These are phyloP conservation scores for Megathymus violae DNA, from an alignment of 1,140 invertebrate genomes.

Conservation along the genomic window DNA sequence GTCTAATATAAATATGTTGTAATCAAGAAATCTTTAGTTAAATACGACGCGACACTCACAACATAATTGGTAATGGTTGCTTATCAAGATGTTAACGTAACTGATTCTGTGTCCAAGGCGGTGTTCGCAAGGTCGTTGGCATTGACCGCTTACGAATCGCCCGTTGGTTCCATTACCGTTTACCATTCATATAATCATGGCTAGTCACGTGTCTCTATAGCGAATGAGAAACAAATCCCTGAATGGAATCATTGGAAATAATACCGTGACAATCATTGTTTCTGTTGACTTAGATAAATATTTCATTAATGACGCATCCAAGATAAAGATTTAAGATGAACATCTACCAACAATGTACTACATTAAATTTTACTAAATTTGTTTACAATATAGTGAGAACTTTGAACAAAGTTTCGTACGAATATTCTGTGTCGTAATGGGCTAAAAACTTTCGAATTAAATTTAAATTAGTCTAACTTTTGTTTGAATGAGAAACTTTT, in stretches of 20 bases:
- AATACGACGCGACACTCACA: slow-evolving; percentile 18
- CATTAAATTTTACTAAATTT: no score
- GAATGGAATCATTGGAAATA: background rate
- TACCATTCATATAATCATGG: slow-evolving; percentile 25
- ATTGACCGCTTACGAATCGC: slow-evolving; percentile 53
- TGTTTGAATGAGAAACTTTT: background rate
- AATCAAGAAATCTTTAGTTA: slow-evolving; percentile 16
- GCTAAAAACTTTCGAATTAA: no score
- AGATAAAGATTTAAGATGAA: no score
- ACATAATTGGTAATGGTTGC: slow-evolving; percentile 28
- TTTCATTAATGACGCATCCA: no score
- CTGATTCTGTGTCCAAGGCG: slow-evolving; percentile 43
- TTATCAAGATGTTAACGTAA: slow-evolving; percentile 30
- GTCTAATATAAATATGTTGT: background rate
- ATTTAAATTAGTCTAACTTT: background rate
- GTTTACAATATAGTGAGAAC: no score
- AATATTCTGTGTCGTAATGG: no score
- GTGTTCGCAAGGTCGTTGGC: slow-evolving; percentile 59
- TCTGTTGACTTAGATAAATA: no score
- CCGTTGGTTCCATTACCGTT: slow-evolving; percentile 35
- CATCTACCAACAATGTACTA: no score
- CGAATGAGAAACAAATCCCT: background rate
- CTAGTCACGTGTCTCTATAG: slow-evolving; percentile 1
- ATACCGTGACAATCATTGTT: background rate
- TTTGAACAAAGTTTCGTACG: no score